Conservation (phyloP, 2,888 invertebrate genomes). For the Poecilus cupreus region DNA sequence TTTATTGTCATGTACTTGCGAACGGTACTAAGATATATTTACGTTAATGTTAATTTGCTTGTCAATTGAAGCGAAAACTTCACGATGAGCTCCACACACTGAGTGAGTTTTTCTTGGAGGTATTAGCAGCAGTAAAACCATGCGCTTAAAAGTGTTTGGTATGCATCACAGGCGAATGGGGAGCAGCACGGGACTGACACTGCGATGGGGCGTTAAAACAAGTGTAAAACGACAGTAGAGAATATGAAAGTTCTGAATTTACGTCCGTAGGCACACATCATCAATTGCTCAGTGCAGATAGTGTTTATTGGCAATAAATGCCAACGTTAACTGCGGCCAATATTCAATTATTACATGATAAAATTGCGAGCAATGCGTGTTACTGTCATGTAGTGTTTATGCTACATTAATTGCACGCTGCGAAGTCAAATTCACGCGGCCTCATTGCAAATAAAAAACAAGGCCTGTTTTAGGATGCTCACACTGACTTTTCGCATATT, state of each 20-base stretch:
- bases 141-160: background rate
- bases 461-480: background rate
- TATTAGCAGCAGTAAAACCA: no score
- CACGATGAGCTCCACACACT: no score
- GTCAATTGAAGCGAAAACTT: no score
- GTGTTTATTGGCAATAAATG: conserved; percentile 58
- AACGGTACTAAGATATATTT: no score
- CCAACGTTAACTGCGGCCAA: conserved; percentile 58
- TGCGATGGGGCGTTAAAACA: conserved; percentile 26
- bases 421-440: conserved; percentile 48
- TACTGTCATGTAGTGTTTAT: conserved; percentile 56
- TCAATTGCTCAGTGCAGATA: conserved; percentile 55
- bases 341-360: conserved; percentile 59
- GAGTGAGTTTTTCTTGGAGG: no score
- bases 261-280: conserved; percentile 52
- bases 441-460: conserved; percentile 37
- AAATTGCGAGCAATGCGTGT: conserved; percentile 58
- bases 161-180: no score
- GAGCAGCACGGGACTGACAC: background rate
- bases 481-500: conserved; percentile 34
- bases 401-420: conserved; percentile 57
- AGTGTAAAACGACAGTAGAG: conserved; percentile 26
- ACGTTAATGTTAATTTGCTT: no score
- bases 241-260: conserved; percentile 54
- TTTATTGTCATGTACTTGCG: no score